phyloP scores from a whole-genome alignment of 2,888 invertebrate species.

The Abrostola tripartita region DNA sequence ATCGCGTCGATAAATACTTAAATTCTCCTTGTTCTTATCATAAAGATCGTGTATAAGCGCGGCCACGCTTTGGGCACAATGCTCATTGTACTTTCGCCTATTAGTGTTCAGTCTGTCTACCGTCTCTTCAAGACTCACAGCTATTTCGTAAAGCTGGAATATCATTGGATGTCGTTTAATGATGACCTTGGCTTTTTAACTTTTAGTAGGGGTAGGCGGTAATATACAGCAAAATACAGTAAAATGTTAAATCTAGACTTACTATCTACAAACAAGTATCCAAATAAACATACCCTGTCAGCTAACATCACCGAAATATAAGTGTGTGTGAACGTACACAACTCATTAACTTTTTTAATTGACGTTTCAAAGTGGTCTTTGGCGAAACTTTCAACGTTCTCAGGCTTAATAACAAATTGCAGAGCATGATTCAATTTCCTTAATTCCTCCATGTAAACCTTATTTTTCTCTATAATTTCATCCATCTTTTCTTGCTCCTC shows the following conservation, averaged over 20 bases:
- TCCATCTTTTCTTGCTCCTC: slow-evolving; percentile 62
- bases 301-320: slow-evolving; percentile 66
- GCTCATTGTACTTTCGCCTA: slow-evolving; percentile 19
- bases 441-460: slow-evolving; percentile 56
- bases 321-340: slow-evolving; percentile 65
- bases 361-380: slow-evolving; percentile 63
- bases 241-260: too few species aligned
- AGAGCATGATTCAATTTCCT: slow-evolving; percentile 53
- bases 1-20: slow-evolving; percentile 57
- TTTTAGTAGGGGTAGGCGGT: too few species aligned
- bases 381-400: slow-evolving; percentile 63
- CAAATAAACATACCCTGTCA: slow-evolving; percentile 57
- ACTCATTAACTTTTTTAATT: slow-evolving; percentile 59
- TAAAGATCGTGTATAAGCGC: slow-evolving; percentile 67
- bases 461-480: slow-evolving; percentile 58
- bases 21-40: slow-evolving; percentile 73
- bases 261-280: too few species aligned
- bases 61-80: slow-evolving; percentile 27
- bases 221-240: too few species aligned
- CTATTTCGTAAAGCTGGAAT: slow-evolving; percentile 28
- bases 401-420: slow-evolving; percentile 61
- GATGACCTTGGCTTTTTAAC: too few species aligned
- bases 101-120: slow-evolving; percentile 22
- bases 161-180: neutral
- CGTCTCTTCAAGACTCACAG: slow-evolving; percentile 26